Percentiles rank a stretch among this genome's conserved stretches.
These are phyloP conservation scores for Ichneumoninae sp. DNA, from an alignment of 2,888 invertebrate genomes.

Conservation along the genomic window DNA sequence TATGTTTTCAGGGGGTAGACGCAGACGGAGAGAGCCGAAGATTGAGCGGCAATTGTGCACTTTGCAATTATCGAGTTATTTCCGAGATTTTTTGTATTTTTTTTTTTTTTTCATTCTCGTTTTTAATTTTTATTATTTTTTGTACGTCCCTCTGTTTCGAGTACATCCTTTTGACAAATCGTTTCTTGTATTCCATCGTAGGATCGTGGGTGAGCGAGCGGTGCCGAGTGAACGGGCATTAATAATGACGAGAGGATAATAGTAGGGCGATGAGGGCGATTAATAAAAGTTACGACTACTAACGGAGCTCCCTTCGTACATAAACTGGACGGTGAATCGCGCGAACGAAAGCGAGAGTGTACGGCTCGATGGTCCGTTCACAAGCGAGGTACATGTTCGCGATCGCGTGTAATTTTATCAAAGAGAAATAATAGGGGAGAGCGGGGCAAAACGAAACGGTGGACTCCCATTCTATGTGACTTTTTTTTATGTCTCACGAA, in stretches of 20 bases:
- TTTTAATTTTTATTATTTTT: not conserved
- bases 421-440: slow-evolving; percentile 8
- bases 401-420: slow-evolving; percentile 6
- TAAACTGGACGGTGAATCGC: not conserved
- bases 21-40: not conserved
- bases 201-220: slow-evolving; percentile 27
- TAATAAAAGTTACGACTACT: slow-evolving; percentile 35
- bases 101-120: not conserved
- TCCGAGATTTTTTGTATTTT: not conserved
- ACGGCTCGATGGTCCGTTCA: not conserved
- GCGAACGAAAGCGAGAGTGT: slow-evolving; percentile 14
- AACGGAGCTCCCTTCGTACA: not conserved
- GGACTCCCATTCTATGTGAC: not conserved
- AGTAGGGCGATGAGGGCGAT: slow-evolving; percentile 44
- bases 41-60: slow-evolving; percentile 43
- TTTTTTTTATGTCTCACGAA: not conserved
- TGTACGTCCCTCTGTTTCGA: not conserved
- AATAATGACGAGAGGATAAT: slow-evolving; percentile 50
- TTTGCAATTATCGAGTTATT: slow-evolving; percentile 57
- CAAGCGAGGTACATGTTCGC: not conserved
- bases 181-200: slow-evolving; percentile 16
- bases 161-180: slow-evolving; percentile 28
- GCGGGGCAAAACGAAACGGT: not conserved
- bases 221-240: slow-evolving; percentile 26
- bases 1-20: slow-evolving; percentile 18